These are phyloP conservation scores for Leuciscus waleckii DNA, from an alignment of 2,797 vertebrate species.

Conservation along the genomic window DNA sequence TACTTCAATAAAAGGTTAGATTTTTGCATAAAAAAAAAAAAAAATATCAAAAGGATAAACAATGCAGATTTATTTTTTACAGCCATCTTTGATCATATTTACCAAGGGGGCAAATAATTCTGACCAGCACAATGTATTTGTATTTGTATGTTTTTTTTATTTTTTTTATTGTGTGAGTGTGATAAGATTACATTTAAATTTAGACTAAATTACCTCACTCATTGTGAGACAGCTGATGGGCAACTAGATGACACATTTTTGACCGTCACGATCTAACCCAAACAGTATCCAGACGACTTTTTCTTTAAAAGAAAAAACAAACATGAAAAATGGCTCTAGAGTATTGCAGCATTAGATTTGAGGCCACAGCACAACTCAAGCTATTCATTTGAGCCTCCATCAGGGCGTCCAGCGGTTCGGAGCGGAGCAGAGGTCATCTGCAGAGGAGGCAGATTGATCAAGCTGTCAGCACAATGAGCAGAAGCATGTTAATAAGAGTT, in stretches of 20 bases:
- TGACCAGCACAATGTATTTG: too few species aligned
- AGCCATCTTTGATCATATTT: too few species aligned
- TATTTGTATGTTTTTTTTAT: too few species aligned
- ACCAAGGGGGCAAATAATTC: too few species aligned
- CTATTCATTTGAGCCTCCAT: conserved; percentile 37
- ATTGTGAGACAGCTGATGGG: background rate
- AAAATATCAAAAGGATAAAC: too few species aligned
- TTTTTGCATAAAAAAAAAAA: too few species aligned
- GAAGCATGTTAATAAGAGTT: conserved; percentile 61
- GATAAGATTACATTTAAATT: background rate
- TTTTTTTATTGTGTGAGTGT: too few species aligned
- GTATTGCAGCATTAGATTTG: conserved; percentile 28
- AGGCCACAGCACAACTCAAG: conserved; percentile 16
- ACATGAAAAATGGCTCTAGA: background rate
- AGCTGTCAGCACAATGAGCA: conserved; percentile 59
- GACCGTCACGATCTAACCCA: background rate
- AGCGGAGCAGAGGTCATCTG: conserved; percentile 49
- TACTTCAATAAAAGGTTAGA: too few species aligned
- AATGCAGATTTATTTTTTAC: too few species aligned
- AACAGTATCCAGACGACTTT: background rate
- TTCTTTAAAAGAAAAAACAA: background rate
- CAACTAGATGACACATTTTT: background rate
- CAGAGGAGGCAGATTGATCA: conserved; percentile 57
- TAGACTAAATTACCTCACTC: background rate
- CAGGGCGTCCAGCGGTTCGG: conserved; percentile 35